Evolutionary conservation across 2,113 vertebrate genomes (phyloP).

Genomic region (Sceloporus tristichus): DNA sequence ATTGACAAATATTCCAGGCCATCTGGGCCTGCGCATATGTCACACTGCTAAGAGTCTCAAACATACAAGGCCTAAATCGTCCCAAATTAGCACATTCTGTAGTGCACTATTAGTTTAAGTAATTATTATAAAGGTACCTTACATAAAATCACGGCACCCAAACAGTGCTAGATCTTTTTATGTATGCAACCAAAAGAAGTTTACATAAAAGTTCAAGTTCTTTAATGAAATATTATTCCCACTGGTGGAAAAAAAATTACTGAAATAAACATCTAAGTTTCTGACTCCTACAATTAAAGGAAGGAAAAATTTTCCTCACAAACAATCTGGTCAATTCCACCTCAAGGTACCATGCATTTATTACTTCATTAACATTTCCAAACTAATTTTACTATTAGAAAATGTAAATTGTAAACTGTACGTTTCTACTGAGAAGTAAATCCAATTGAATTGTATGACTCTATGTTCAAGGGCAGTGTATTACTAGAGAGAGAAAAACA

Average conservation of each 20-base stretch:
- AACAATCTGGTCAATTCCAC: not conserved
- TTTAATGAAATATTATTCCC: not conserved
- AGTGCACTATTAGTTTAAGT: not conserved
- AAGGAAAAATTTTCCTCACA: not conserved
- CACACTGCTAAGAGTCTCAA: not conserved
- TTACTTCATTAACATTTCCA: not conserved
- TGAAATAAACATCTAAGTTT: not conserved
- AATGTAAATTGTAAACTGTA: not conserved
- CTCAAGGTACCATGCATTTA: not conserved
- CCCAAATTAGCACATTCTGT: not conserved
- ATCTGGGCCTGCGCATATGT: not conserved
- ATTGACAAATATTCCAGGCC: not conserved
- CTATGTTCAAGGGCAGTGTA: not conserved
- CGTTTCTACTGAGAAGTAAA: not conserved
- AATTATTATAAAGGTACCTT: not conserved
- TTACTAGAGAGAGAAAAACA: not conserved
- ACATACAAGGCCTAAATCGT: not conserved
- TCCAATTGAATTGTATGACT: not conserved
- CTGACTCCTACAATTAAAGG: not conserved
- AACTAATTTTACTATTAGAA: not conserved
- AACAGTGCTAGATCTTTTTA: slow-evolving; percentile 1
- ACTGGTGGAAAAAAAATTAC: not conserved
- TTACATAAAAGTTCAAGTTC: not conserved
- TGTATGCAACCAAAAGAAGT: not conserved
- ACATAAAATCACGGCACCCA: not conserved